Conservation (phyloP, 2,888 invertebrate genomes). For the Chorisops tibialis region DNA sequence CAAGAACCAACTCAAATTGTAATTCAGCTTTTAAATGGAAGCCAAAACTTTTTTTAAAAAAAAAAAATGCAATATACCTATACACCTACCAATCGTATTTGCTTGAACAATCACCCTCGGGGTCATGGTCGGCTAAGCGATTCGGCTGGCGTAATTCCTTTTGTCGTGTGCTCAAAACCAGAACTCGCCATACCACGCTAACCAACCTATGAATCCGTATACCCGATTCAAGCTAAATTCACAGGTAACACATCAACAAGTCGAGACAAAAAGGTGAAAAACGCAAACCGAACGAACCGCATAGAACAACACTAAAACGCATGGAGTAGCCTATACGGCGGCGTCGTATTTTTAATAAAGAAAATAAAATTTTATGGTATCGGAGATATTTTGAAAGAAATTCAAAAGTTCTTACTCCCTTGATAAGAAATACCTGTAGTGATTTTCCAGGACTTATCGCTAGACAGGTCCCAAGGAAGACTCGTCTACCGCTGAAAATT, state of each 20-base stretch:
- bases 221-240: not conserved
- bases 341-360: not conserved
- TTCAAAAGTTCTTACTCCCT: no score
- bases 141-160: conserved; percentile 23
- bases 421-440: no score
- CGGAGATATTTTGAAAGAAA: not conserved
- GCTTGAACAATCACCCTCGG: not conserved
- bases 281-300: conserved; percentile 2
- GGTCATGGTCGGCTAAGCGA: conserved; percentile 23
- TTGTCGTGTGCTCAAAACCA: conserved; percentile 10
- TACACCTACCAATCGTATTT: no score
- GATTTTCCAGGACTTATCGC: no score
- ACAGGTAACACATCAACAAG: conserved; percentile 7
- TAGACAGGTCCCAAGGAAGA: no score
- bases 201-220: not conserved
- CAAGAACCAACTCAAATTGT: no score
- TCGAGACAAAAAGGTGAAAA: conserved; percentile 7
- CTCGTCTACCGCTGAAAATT: no score
- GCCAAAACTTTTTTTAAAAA: no score
- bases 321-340: not conserved
- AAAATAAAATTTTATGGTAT: not conserved
- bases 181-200: not conserved
- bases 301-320: not conserved
- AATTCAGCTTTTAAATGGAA: no score
- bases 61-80: no score